Percentiles rank a stretch among this genome's conserved stretches.
These are phyloP conservation scores for Eupsittula cactorum DNA, from an alignment of 2,113 vertebrate species.

Conservation along the genomic window DNA sequence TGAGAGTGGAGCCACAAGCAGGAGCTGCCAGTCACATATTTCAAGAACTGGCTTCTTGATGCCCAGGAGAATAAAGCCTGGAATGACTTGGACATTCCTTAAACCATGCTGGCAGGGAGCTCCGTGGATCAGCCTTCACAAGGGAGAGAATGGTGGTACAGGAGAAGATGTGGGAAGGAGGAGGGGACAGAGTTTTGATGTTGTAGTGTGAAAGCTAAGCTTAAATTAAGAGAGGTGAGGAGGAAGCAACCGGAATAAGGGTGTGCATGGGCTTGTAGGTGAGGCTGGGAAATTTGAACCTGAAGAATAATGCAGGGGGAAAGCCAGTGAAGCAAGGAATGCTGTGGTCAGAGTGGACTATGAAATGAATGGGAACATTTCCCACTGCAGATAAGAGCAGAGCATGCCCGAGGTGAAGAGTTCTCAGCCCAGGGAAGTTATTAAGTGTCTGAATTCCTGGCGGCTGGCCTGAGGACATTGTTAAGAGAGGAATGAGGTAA, in stretches of 20 bases:
- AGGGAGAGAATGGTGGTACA: neutral
- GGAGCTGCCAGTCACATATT: no score
- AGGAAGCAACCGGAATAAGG: neutral
- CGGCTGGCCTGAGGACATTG: neutral
- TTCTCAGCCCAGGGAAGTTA: slow-evolving; percentile 13
- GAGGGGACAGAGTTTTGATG: neutral
- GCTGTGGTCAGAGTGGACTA: neutral
- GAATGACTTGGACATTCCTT: neutral
- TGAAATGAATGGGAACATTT: neutral
- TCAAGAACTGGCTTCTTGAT: no score
- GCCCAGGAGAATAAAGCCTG: neutral
- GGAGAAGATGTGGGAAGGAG: neutral
- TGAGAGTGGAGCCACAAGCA: neutral
- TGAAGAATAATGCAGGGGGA: neutral
- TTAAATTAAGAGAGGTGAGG: neutral
- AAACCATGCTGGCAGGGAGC: neutral
- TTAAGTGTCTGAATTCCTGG: slow-evolving; percentile 20
- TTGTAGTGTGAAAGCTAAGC: neutral
- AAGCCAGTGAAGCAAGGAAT: neutral
- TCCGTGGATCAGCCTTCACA: neutral
- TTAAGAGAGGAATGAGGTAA: slow-evolving; percentile 27
- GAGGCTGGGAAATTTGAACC: neutral
- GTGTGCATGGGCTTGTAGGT: neutral
- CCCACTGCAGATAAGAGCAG: neutral
- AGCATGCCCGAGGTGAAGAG: neutral